Base-by-base conservation (phyloP, 1,140 invertebrate species). In the Oppia nitens region DNA sequence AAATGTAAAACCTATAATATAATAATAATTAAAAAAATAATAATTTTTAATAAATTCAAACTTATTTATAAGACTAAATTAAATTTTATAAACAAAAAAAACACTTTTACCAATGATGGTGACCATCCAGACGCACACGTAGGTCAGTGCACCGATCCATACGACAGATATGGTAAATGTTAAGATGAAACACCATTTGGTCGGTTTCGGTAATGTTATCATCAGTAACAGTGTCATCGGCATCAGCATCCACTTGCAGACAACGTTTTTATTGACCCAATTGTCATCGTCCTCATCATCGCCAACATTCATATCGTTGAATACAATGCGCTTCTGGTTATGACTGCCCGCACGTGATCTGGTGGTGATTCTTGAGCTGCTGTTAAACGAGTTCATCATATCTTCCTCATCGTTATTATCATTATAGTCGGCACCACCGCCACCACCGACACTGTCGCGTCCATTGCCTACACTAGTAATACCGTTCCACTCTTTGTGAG, bases 71-170 rank as follows among this genome's bases (percentile, higher is more conserved):
- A n/a, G n/a, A n/a, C n/a, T n/a, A n/a, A n/a, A n/a, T n/a, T n/a
- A n/a, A n/a, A n/a, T n/a, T n/a, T n/a, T n/a, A n/a, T n/a, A n/a
- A n/a, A n/a, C n/a, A n/a, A n/a, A n/a, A n/a, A n/a, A n/a, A n/a
- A n/a, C n/a, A 12, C 25, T 72, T 71, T 74, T 77, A 91, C 88
- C 88, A 63, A 93, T 82, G 61, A 89, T 80, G 25, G 89, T 93
- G 52, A 94, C 92, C 75, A 89, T 83, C 87, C 87, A 94, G 11
- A 89, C 86, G 40, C 88, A 83, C 0, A 91, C 67, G 68, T 93
- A 94, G 1, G 87, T 89, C 0, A 88, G 77, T 0, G 78, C 76
- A 11, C 84, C 87, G 56, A 94, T 89, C 87, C 88, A 93, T 21
- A 85, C 72, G 58, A 93, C 81, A 66, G 87, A 89, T 81, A 92